These are phyloP conservation scores for Drosophila nr. perissopoda DNA, from an alignment of 2,888 invertebrate genomes.

Conservation along the genomic window DNA sequence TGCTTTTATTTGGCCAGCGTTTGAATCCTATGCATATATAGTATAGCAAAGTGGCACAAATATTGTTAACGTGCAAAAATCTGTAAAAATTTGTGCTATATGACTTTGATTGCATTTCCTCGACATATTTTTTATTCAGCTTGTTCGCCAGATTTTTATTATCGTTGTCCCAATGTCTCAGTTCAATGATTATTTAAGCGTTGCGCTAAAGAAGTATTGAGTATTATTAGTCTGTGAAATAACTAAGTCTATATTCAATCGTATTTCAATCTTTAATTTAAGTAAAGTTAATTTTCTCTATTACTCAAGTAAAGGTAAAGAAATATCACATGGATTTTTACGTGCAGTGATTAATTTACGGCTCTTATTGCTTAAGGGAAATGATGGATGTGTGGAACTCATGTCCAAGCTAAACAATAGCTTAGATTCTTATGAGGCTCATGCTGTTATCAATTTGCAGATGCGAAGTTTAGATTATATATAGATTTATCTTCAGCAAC, in stretches of 20 bases:
- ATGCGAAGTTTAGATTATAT: background rate
- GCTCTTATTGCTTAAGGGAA: background rate
- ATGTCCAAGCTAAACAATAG: background rate
- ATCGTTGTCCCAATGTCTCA: background rate
- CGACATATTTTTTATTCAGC: slow-evolving; percentile 49
- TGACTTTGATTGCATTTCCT: slow-evolving; percentile 65
- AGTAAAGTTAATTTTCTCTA: background rate
- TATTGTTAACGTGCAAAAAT: slow-evolving; percentile 76
- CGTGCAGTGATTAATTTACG: background rate
- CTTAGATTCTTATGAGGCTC: background rate
- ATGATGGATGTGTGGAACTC: background rate
- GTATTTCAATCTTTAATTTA: too few relatives aligned
- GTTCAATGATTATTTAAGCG: background rate
- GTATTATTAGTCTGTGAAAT: background rate
- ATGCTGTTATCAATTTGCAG: background rate
- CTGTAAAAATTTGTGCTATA: slow-evolving; percentile 67
- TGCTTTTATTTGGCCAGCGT: slow-evolving; percentile 56
- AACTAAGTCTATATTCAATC: background rate
- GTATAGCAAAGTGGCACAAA: slow-evolving; percentile 48
- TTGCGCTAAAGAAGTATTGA: background rate
- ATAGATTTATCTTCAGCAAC: background rate
- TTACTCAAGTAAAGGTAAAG: background rate
- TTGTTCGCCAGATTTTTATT: background rate
- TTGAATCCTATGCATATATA: slow-evolving; percentile 13
- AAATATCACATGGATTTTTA: background rate